Evolutionary conservation across 2,888 invertebrate species (phyloP).

Genomic region (Nomada fucata): DNA sequence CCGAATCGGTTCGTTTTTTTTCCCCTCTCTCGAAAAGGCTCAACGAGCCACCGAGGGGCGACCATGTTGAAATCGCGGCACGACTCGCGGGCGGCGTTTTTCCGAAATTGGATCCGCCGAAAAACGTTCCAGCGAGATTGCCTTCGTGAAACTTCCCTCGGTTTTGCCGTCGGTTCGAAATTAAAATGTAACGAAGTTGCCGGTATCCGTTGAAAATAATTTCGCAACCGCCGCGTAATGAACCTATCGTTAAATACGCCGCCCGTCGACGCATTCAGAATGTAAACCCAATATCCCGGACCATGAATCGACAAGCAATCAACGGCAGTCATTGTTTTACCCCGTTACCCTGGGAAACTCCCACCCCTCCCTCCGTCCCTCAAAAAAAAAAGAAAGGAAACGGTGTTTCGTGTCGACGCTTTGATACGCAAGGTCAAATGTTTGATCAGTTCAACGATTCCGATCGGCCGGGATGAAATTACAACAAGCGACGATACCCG

Average conservation of each 20-base stretch:
- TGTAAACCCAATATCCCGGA: constrained; percentile 66
- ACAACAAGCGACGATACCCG: constrained; percentile 7
- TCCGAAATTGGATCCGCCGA: neutral
- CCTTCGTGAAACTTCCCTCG: neutral
- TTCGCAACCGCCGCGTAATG: neutral
- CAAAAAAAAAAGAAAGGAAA: constrained; percentile 23
- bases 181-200: neutral
- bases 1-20: too few species aligned
- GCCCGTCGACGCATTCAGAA: constrained; percentile 54
- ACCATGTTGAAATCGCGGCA: neutral
- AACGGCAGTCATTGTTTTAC: constrained; percentile 61
- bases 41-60: neutral
- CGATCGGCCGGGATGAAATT: constrained; percentile 36
- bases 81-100: neutral
- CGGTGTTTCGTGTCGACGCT: constrained; percentile 49
- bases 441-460: constrained; percentile 61
- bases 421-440: constrained; percentile 45
- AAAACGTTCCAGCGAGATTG: neutral
- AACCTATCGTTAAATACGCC: constrained; percentile 38
- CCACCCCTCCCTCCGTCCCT: too few species aligned
- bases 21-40: neutral
- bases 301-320: constrained; percentile 63
- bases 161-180: neutral
- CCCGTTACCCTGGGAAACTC: neutral
- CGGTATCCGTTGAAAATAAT: constrained; percentile 3